Conservation (phyloP, 2,113 vertebrate species). For the Varanus komodoensis region DNA sequence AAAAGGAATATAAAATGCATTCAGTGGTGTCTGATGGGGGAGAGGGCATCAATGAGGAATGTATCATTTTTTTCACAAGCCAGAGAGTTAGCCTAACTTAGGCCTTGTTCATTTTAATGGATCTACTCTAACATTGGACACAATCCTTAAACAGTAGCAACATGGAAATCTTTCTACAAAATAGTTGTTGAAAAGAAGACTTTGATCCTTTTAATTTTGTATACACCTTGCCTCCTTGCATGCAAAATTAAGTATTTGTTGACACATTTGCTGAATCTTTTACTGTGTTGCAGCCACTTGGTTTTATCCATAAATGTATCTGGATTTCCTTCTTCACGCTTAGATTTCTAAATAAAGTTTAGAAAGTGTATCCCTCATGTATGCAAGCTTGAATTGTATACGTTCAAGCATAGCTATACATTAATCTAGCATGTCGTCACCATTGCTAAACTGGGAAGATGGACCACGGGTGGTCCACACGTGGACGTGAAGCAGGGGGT, state of each 20-base stretch:
- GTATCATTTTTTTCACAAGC: background rate
- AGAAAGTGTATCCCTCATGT: background rate
- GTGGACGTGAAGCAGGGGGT: too few relatives aligned
- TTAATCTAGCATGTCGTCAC: too few relatives aligned
- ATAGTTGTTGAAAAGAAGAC: background rate
- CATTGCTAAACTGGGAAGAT: too few relatives aligned
- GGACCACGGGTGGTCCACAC: too few relatives aligned
- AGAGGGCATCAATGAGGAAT: background rate
- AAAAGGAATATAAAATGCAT: rapidly evolving
- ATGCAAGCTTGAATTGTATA: background rate
- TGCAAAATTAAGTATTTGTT: background rate
- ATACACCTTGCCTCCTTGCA: background rate
- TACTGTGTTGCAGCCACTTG: background rate
- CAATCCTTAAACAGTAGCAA: background rate
- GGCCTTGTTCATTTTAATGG: too few relatives aligned
- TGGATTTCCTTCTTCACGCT: background rate
- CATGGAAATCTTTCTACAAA: background rate
- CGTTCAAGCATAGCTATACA: background rate
- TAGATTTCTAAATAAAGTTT: background rate
- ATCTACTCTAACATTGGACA: background rate
- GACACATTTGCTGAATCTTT: background rate
- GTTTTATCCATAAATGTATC: background rate
- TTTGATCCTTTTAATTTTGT: too few relatives aligned
- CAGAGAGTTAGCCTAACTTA: background rate
- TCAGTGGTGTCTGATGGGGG: rapidly evolving